Conservation (phyloP, 2,113 vertebrate genomes). For the Clarias magur region DNA sequence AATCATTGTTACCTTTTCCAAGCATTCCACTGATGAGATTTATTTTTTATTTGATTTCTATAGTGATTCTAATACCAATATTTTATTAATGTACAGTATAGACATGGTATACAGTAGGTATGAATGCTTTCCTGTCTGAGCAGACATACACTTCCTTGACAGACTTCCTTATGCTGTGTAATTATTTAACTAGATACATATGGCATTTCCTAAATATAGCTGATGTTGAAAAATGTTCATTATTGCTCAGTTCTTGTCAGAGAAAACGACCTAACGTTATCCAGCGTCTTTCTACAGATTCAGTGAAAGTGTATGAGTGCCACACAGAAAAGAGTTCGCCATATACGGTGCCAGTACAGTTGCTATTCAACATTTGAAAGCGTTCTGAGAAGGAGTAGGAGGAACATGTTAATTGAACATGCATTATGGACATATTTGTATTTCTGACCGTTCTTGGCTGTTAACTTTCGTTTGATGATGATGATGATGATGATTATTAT, state of each 20-base stretch:
- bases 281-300: background rate
- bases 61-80: background rate
- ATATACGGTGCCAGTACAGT: background rate
- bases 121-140: background rate
- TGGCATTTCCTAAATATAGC: background rate
- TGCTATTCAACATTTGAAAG: background rate
- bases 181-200: slow-evolving; percentile 13
- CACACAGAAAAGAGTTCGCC: background rate
- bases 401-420: background rate
- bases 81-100: background rate
- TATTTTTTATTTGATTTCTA: background rate
- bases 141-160: background rate
- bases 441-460: background rate
- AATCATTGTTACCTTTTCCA: background rate
- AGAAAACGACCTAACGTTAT: background rate
- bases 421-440: background rate
- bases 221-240: background rate
- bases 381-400: background rate
- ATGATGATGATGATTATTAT: too few species aligned
- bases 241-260: background rate
- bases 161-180: background rate
- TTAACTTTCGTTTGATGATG: background rate
- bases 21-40: too few species aligned
- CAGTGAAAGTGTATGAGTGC: background rate
- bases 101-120: background rate